Base-by-base conservation (phyloP, 2,113 vertebrate genomes). In the Urocolius indicus region DNA sequence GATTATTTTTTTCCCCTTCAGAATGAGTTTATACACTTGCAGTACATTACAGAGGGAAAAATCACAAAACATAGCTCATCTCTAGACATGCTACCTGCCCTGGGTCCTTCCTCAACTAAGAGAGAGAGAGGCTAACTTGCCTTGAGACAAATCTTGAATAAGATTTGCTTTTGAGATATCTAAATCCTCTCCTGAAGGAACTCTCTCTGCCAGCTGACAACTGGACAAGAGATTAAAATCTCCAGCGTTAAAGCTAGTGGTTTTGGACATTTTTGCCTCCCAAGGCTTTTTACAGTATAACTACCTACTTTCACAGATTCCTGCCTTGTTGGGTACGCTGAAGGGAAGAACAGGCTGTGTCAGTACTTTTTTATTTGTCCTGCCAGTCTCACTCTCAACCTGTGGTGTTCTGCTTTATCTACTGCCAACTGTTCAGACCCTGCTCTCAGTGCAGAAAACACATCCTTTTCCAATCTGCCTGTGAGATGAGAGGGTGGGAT, bases 361-460 rank as follows among this genome's bases (percentile, higher is more conserved):
- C 78, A 90, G 75, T 93, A 86, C 67, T 93, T 90, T 84, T 5
- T 91, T 89, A 69, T 82, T 94, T 85, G 88, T 77, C 45, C 67
- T 90, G 75, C 46, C 82, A 91, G 65, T 43, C 11, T 88, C 43
- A 49, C 68, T 77, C 29, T 77, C 87, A 96, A 29, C 79, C 79
- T 91, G 69, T 66, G 82, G 55, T 77, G 77, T 61, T 94, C 66
- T 46, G 43, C 71, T 91, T 97, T 95, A 88, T 90, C 94, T 95
- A 83, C 75, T 94, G 78, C 82, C 91, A 93, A 90, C 55, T 80
- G 34, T 71, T 95, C 79, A 93, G 88, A 84, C 36, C 32, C 43
- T 88, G 32, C 67, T 93, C 57, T 2, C 18, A 94, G 82, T 34
- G 51, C 79, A 94, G 78, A 65, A 80, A 94, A 78, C 41, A 49